Base-by-base conservation (phyloP, 2,888 invertebrate genomes). In the Perizoma flavofasciatum region DNA sequence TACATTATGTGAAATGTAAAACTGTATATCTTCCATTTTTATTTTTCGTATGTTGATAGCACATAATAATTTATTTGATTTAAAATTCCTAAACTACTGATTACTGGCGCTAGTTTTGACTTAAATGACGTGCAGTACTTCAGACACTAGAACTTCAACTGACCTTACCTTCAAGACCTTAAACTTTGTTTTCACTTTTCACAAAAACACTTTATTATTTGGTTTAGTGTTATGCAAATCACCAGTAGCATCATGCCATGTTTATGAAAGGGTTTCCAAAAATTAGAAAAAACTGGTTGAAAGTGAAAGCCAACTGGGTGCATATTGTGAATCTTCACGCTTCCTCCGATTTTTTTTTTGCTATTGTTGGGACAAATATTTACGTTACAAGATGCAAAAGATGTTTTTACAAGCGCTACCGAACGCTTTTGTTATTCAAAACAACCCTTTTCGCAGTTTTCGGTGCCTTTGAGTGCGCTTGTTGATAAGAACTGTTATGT, bases 161-260 rank as follows among this genome's bases (percentile, higher is more conserved):
- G 89, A 75, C 81, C 71, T 75, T 44, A 44, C 66, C 70, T 66
- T 65, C 61, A 70, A 73, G 71, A 83, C 85, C 86, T 86, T 86
- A 83, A 86, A 83, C 86, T 77, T 70, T 74, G 90, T 87, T 92
- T 91, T 92, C 91, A 89, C 91, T 92, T 89, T 90, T 88, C 82
- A 75, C 77, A 87, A 87, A 88, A 83, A 87, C 88, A 85, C 79
- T 82, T 84, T 86, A 88, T 88, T 87, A 85, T 87, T 84, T 78
- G 71, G 81, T 74, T 73, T 81, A 84, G 73, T 90, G 83, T 90
- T 88, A 92, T 92, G 92, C 89, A 92, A 92, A 92, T 61, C 71
- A 81, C 84, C 88, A 86, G 90, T 88, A 89, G 92, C 86, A n/a
- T n/a, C n/a, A n/a, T n/a, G n/a, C n/a, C n/a, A 55, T 67, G 67